Conservation (phyloP, 2,888 invertebrate genomes). For the Alentia gelatinosa region DNA sequence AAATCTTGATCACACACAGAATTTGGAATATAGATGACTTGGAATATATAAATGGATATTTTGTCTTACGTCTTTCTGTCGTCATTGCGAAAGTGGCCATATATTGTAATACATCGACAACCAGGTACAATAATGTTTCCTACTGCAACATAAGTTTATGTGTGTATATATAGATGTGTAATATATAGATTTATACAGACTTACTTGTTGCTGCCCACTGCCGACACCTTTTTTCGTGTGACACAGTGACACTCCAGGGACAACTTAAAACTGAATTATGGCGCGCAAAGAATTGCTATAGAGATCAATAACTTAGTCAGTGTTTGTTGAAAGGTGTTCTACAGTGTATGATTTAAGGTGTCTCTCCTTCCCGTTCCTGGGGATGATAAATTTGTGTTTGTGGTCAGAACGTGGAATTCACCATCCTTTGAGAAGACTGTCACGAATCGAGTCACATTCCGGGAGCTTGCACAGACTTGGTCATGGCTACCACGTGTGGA, state of each 20-base stretch:
- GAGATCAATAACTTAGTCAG: conserved; percentile 22
- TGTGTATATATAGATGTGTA: conserved; percentile 28
- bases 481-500: too few species aligned
- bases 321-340: neutral
- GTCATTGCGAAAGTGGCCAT: neutral
- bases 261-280: neutral
- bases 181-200: conserved; percentile 38
- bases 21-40: neutral
- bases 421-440: neutral
- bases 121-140: neutral
- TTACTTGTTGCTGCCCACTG: conserved; percentile 30
- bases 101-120: neutral
- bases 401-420: neutral
- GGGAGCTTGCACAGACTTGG: neutral
- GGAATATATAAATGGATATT: neutral
- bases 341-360: neutral
- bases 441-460: neutral
- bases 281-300: conserved; percentile 14
- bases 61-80: neutral
- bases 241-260: conserved; percentile 39
- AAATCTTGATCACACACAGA: neutral
- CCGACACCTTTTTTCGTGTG: neutral
- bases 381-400: neutral
- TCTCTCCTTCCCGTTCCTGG: neutral
- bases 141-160: conserved; percentile 28